Percentiles rank a stretch among this genome's conserved stretches.
Conservation (phyloP, 2,113 vertebrate genomes). For the Ceyx margarethae region DNA sequence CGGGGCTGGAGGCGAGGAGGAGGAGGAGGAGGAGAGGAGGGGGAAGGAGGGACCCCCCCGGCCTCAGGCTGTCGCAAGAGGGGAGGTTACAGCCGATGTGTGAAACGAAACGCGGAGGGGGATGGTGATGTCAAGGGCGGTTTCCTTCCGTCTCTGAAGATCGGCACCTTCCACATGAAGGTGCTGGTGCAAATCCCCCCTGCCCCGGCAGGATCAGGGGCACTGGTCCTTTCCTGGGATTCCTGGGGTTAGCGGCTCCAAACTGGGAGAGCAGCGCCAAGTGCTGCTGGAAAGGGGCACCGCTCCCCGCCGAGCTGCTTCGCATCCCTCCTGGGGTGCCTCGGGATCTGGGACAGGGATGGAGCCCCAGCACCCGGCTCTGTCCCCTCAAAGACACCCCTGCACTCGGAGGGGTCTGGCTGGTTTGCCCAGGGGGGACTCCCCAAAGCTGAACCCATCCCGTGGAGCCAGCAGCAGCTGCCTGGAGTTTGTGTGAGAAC, state of each 20-base stretch:
- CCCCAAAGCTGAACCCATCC: background rate
- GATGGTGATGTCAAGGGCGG: background rate
- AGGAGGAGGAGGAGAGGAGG: background rate
- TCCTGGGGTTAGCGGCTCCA: background rate
- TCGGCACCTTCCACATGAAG: background rate
- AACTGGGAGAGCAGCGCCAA: accelerated
- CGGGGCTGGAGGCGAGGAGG: background rate
- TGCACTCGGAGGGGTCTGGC: accelerated
- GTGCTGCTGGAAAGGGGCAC: background rate
- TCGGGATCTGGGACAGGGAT: accelerated
- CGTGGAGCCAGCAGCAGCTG: background rate
- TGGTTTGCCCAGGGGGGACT: background rate
- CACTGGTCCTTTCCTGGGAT: background rate
- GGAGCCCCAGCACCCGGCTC: background rate
- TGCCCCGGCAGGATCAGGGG: background rate
- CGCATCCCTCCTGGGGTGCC: accelerated
- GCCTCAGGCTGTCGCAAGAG: accelerated
- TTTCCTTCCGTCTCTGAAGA: background rate
- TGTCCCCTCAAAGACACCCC: background rate
- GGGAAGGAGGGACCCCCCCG: background rate
- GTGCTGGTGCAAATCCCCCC: background rate
- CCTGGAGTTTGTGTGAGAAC: background rate
- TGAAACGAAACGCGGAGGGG: accelerated
- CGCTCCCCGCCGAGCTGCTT: accelerated
- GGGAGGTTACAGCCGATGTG: accelerated